Evolutionary conservation across 2,113 vertebrate genomes (phyloP).

Genomic region (Leptodactylus fuscus): DNA sequence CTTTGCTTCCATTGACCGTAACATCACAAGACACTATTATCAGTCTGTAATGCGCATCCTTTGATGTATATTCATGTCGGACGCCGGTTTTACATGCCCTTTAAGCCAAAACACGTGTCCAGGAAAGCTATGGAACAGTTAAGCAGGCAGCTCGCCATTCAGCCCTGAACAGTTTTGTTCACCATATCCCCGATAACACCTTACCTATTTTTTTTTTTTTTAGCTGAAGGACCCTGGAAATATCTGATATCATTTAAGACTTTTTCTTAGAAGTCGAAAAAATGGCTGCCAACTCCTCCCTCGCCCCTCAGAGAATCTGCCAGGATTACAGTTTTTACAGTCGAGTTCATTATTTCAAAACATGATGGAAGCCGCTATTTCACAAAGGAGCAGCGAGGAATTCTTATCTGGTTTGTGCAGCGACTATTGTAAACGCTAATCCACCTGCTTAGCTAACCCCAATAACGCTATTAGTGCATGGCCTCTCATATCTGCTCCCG

Average conservation of each 20-base stretch:
- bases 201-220: conserved; percentile 6
- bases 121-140: neutral
- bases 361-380: conserved; percentile 56
- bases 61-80: no score
- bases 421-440: conserved; percentile 64
- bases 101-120: neutral
- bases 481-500: conserved; percentile 58
- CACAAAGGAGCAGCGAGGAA: conserved; percentile 55
- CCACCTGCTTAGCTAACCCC: conserved; percentile 66
- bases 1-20: no score
- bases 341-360: conserved; percentile 57
- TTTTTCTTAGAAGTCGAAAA: conserved; percentile 34
- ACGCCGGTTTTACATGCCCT: neutral
- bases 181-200: conserved; percentile 21
- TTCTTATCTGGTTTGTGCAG: conserved; percentile 61
- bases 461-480: conserved; percentile 66
- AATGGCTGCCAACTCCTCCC: conserved; percentile 52
- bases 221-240: conserved; percentile 38
- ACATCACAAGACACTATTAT: no score
- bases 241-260: conserved; percentile 52
- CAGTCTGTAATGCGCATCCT: no score
- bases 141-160: neutral
- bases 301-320: conserved; percentile 23
- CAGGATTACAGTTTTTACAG: conserved; percentile 56
- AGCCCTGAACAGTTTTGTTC: conserved; percentile 9